phyloP scores from a whole-genome alignment of 2,113 vertebrate species.

The Mesocricetus auratus region DNA sequence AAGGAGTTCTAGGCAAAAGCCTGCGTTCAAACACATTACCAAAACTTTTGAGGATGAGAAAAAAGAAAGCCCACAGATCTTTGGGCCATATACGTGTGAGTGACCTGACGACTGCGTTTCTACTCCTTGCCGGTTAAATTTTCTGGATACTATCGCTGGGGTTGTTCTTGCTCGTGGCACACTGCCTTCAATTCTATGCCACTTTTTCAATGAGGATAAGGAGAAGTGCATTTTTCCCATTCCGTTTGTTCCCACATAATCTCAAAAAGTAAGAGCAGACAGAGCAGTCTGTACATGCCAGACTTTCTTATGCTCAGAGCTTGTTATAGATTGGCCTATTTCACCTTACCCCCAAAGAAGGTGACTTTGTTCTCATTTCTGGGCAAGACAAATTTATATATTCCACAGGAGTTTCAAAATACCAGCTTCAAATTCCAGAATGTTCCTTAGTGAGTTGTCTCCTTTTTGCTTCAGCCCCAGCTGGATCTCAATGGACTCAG shows the following conservation, averaged over 20 bases:
- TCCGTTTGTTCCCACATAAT: conserved; percentile 46
- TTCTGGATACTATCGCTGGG: fast-evolving
- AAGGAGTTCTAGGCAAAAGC: background rate
- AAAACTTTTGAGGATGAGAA: background rate
- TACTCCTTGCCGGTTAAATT: background rate
- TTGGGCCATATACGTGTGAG: background rate
- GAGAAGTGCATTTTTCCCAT: conserved; percentile 59
- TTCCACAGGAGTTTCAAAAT: conserved; percentile 59
- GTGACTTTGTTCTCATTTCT: conserved; percentile 64
- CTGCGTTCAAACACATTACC: too few species aligned
- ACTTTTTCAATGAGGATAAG: conserved; percentile 1
- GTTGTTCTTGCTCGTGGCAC: background rate
- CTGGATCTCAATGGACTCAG: background rate
- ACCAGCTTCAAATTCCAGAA: conserved; percentile 37
- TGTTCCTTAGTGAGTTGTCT: background rate
- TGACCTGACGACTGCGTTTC: background rate
- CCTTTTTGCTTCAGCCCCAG: too few species aligned
- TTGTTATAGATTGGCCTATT: conserved; percentile 69
- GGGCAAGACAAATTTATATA: background rate
- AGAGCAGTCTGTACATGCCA: conserved; percentile 71
- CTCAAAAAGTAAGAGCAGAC: conserved; percentile 79
- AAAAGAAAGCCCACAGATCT: too few species aligned
- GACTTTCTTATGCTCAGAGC: conserved; percentile 71
- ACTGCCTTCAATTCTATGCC: conserved; percentile 21
- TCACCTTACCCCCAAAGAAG: conserved; percentile 40